Conservation (phyloP, 2,888 invertebrate species). For the Aproaerema taeniolella region DNA sequence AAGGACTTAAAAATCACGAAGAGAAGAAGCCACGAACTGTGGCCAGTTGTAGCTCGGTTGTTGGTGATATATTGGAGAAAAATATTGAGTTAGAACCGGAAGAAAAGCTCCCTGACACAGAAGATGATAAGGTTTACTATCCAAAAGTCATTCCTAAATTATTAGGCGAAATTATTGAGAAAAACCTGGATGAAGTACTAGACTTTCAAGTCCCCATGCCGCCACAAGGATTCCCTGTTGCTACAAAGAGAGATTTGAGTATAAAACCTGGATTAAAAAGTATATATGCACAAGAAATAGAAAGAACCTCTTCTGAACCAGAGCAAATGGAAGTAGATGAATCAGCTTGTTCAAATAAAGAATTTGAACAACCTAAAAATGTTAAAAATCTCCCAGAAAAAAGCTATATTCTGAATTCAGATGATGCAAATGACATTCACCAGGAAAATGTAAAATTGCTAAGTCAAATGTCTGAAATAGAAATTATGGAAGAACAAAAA, state of each 20-base stretch:
- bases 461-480: conserved; percentile 81
- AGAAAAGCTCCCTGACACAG: conserved; percentile 8
- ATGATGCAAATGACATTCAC: conserved; percentile 80
- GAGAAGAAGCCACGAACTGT: conserved; percentile 52
- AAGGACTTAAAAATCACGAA: conserved; percentile 47
- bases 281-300: conserved; percentile 68
- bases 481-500: conserved; percentile 85
- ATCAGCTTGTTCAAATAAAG: conserved; percentile 22
- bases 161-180: conserved; percentile 78
- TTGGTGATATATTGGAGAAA: conserved; percentile 56
- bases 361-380: conserved; percentile 15
- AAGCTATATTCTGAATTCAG: conserved; percentile 66
- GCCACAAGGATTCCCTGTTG: conserved; percentile 69
- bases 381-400: conserved; percentile 35
- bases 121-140: conserved; percentile 55
- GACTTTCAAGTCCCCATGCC: conserved; percentile 43
- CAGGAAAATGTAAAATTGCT: conserved; percentile 83
- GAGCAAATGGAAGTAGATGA: conserved; percentile 45
- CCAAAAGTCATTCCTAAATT: conserved; percentile 61
- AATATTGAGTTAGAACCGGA: conserved; percentile 27
- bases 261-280: conserved; percentile 50
- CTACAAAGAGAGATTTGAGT: conserved; percentile 51
- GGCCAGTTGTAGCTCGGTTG: conserved; percentile 23
- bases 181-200: conserved; percentile 37
- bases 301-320: conserved; percentile 27